Percentiles rank a stretch among this genome's conserved stretches.
phyloP scores from a whole-genome alignment of 1,140 invertebrate genomes.

The Papilio xuthus region DNA sequence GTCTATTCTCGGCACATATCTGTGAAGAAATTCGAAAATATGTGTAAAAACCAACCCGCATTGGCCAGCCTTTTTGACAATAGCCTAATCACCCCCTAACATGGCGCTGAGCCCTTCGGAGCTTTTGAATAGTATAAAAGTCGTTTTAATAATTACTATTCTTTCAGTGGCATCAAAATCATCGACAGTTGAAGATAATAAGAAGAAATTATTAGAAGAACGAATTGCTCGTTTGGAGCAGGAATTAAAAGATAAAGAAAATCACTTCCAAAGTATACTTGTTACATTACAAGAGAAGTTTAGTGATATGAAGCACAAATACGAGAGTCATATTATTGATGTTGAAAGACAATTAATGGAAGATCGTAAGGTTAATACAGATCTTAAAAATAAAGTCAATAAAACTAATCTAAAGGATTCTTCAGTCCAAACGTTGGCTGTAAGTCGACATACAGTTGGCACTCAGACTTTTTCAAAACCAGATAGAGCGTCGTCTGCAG shows the following conservation, averaged over 20 bases:
- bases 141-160: neutral
- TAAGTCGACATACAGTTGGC: slow-evolving; percentile 48
- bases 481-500: slow-evolving; percentile 68
- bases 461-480: slow-evolving; percentile 70
- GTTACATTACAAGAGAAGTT: slow-evolving; percentile 87
- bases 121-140: neutral
- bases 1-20: too few relatives aligned
- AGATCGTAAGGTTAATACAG: slow-evolving; percentile 82
- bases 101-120: neutral
- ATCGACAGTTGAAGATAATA: slow-evolving; percentile 82
- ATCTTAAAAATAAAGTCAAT: slow-evolving; percentile 82
- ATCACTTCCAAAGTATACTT: slow-evolving; percentile 86
- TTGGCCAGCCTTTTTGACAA: too few relatives aligned
- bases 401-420: slow-evolving; percentile 59
- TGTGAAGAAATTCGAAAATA: too few relatives aligned
- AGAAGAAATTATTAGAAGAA: slow-evolving; percentile 86
- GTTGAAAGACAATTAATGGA: slow-evolving; percentile 85
- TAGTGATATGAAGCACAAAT: slow-evolving; percentile 88
- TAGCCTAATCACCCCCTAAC: too few relatives aligned
- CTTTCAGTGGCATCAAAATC: slow-evolving; percentile 82
- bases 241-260: slow-evolving; percentile 86
- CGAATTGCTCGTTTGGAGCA: slow-evolving; percentile 86
- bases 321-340: slow-evolving; percentile 87
- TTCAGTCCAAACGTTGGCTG: slow-evolving; percentile 64
- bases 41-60: too few relatives aligned